Evolutionary conservation across 2,113 vertebrate genomes (phyloP), one percentile per base, ranked within the genome.

Genomic region (Oryzias javanicus): DNA sequence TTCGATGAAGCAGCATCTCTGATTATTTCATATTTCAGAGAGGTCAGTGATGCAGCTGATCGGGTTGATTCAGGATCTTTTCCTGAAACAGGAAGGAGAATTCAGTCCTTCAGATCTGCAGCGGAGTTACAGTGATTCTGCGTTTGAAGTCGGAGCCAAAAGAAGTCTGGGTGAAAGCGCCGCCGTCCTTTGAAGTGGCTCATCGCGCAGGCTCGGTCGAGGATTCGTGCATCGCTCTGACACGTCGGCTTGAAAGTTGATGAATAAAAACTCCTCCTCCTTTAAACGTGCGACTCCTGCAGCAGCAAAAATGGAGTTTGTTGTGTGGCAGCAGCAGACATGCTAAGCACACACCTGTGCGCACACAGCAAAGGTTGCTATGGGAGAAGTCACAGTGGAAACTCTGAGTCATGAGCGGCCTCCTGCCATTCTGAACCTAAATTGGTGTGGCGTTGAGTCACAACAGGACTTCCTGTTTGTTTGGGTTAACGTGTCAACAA

Each of bases 381-480:
- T 64, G 55, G 79, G 69, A 84, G 76, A 81, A 81, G 80, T 80
- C 78, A 80, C 85, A 90, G 67, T 91, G 89, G 89, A 90, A 90
- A 91, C 69, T 87, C 67, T 90, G 88, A 90, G 82, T 90, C 83
- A 90, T 72, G 64, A 79, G 82, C 67, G 57, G 81, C 82, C 82
- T 55, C 69, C 81, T 83, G 76, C 82, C 82, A 77, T 80, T 86
- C 77, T 86, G 77, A 90, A 84, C 85, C 78, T 86, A 89, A 90
- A 89, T 88, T 78, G 84, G 73, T 84, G 83, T 84, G 86, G 84
- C 85, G 74, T 57, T 90, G 87, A 90, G 85, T 90, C 89, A 90
- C 78, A 78, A 62, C 85, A 76, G 76, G 49, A 77, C 70, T 90
- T 90, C 82, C 89, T 89, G 82, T 86, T 81, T 84, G 76, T 55